Percentiles rank a stretch among this genome's conserved stretches.
Evolutionary conservation across 2,113 vertebrate species (phyloP).

Genomic region (Melospiza melodia): DNA sequence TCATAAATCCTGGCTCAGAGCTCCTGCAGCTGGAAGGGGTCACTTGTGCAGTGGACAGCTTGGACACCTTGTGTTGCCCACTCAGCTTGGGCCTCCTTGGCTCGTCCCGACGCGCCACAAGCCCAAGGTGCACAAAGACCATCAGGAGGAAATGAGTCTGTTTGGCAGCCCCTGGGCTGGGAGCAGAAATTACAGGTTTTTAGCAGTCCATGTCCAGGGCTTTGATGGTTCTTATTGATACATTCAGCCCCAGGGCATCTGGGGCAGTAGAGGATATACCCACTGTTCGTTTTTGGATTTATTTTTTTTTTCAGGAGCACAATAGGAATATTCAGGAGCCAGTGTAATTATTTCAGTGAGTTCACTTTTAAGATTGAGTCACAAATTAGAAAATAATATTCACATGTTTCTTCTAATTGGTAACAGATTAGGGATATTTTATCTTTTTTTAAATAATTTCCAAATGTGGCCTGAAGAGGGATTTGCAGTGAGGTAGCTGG

Average conservation of each 20-base stretch:
- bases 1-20: conserved; percentile 42
- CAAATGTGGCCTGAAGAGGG: conserved; percentile 70
- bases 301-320: conserved; percentile 29
- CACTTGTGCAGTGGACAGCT: neutral
- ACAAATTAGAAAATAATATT: conserved; percentile 82
- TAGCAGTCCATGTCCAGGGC: neutral
- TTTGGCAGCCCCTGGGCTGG: neutral
- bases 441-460: conserved; percentile 74
- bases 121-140: neutral
- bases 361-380: conserved; percentile 77
- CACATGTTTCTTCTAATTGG: conserved; percentile 78
- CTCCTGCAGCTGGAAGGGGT: neutral
- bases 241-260: conserved; percentile 24
- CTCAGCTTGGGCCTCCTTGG: neutral
- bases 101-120: neutral
- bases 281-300: neutral
- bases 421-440: conserved; percentile 76
- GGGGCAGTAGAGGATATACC: neutral
- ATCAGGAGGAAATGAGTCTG: neutral
- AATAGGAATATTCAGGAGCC: conserved; percentile 72
- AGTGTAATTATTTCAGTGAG: conserved; percentile 83
- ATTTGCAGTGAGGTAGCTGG: neutral
- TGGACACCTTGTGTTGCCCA: neutral
- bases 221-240: conserved; percentile 63
- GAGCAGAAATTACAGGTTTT: neutral